Percentiles rank a stretch among this genome's conserved stretches.
These are phyloP conservation scores for Drosophila merina DNA, from an alignment of 2,888 invertebrate genomes.

Conservation along the genomic window DNA sequence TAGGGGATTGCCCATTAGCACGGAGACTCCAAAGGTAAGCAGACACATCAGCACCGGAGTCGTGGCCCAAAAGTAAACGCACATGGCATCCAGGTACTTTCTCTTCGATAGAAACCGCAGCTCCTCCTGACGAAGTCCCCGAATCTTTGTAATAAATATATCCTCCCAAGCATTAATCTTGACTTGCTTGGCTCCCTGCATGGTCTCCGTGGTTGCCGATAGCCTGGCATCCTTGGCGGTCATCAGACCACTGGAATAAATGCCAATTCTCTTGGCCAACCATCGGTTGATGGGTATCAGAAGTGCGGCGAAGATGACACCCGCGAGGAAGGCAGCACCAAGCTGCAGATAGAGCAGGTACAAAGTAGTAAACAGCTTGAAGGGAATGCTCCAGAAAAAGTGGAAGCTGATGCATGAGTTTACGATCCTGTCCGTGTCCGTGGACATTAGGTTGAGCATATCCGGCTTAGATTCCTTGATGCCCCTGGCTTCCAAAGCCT, in stretches of 20 bases:
- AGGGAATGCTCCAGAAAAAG: constrained; percentile 97
- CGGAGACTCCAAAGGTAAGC: constrained; percentile 92
- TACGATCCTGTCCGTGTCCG: constrained; percentile 97
- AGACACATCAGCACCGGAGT: constrained; percentile 96
- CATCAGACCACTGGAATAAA: constrained; percentile 95
- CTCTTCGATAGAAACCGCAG: constrained; percentile 91
- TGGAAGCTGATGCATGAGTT: constrained; percentile 98
- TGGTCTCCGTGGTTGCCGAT: constrained; percentile 92
- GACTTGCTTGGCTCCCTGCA: constrained; percentile 94
- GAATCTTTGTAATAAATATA: constrained; percentile 90
- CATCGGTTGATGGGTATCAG: constrained; percentile 96
- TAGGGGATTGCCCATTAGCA: constrained; percentile 90
- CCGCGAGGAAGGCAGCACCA: constrained; percentile 95
- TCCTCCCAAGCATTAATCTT: constrained; percentile 98
- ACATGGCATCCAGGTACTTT: constrained; percentile 98
- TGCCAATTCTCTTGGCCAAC: constrained; percentile 94
- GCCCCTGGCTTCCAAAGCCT: constrained; percentile 84
- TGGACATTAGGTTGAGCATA: constrained; percentile 98
- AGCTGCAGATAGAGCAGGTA: constrained; percentile 94
- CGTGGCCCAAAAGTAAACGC: constrained; percentile 99
- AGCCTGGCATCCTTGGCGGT: constrained; percentile 94
- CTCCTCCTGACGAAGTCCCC: constrained; percentile 88
- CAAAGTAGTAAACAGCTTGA: constrained; percentile 90
- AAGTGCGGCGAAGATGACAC: constrained; percentile 92
- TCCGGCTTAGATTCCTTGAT: constrained; percentile 88